Evolutionary conservation across 53 echinoderm and acorn worm genomes (phyloP).

Genomic region (Hippasteria phrygiana): DNA sequence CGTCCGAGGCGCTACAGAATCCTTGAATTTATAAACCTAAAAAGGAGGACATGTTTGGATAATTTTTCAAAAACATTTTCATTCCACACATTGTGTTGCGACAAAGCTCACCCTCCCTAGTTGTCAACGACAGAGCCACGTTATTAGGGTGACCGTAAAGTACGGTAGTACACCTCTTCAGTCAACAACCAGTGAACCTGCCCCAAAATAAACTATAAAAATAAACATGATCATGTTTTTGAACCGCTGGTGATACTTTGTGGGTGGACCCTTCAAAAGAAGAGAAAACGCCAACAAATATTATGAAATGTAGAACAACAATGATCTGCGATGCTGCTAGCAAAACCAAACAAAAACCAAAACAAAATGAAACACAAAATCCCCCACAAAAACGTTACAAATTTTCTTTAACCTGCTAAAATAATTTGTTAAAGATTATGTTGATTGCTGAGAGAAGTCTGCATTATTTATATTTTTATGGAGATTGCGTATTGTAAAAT

Average conservation of each 20-base stretch:
- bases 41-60: slow-evolving; percentile 7
- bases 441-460: too few species aligned
- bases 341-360: too few species aligned
- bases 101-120: not conserved
- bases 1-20: not conserved
- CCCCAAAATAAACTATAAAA: not conserved
- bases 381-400: too few species aligned
- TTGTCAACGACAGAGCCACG: not conserved
- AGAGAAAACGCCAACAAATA: not conserved
- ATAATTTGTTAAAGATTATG: too few species aligned
- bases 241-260: not conserved
- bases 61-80: slow-evolving; percentile 33
- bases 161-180: not conserved
- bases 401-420: too few species aligned
- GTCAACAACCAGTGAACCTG: not conserved
- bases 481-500: not conserved
- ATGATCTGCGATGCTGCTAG: too few species aligned
- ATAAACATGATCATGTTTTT: not conserved
- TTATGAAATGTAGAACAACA: too few species aligned
- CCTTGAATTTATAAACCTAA: not conserved
- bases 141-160: not conserved
- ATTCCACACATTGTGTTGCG: not conserved
- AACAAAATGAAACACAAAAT: too few species aligned
- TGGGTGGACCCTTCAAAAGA: not conserved
- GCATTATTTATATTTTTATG: not conserved